Percentiles rank a stretch among this genome's conserved stretches.
Conservation (phyloP, 53 echinoderm and acorn worm species). For the Paracentrotus lividus region DNA sequence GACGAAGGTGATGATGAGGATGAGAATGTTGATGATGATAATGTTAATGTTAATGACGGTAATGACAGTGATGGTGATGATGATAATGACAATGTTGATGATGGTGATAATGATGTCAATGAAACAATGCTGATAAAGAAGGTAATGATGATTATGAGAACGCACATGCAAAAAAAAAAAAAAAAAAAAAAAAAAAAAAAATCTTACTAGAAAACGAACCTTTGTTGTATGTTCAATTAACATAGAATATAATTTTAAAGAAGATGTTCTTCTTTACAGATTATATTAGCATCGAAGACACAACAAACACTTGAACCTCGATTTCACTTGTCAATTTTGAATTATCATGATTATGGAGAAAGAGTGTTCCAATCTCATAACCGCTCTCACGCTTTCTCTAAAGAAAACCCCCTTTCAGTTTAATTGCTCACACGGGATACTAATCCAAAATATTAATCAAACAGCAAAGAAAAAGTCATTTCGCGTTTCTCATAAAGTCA, state of each 20-base stretch:
- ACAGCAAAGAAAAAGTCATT: neutral
- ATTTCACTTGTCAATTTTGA: neutral
- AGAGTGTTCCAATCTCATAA: neutral
- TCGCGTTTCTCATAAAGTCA: neutral
- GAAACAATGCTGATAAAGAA: neutral
- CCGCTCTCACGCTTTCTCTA: neutral
- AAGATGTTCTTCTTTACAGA: neutral
- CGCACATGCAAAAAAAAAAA: neutral
- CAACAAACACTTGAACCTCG: neutral
- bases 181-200: too few species aligned
- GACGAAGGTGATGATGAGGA: constrained; percentile 11
- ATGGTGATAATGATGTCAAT: constrained; percentile 24
- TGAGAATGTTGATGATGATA: constrained; percentile 1
- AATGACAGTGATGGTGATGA: neutral
- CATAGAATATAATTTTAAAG: neutral
- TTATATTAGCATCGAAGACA: neutral
- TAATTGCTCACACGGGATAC: neutral
- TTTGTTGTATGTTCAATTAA: too few species aligned
- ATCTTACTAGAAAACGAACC: too few species aligned
- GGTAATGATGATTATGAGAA: neutral
- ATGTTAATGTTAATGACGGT: neutral
- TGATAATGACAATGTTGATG: constrained; percentile 1
- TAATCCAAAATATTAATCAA: constrained; percentile 23
- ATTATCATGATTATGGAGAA: too few species aligned
- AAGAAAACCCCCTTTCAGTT: too few species aligned